A percentile compares a stretch with the other conserved stretches of the same genome.
Conservation (phyloP, 2,113 vertebrate species). For the Oncorhynchus mykiss region DNA sequence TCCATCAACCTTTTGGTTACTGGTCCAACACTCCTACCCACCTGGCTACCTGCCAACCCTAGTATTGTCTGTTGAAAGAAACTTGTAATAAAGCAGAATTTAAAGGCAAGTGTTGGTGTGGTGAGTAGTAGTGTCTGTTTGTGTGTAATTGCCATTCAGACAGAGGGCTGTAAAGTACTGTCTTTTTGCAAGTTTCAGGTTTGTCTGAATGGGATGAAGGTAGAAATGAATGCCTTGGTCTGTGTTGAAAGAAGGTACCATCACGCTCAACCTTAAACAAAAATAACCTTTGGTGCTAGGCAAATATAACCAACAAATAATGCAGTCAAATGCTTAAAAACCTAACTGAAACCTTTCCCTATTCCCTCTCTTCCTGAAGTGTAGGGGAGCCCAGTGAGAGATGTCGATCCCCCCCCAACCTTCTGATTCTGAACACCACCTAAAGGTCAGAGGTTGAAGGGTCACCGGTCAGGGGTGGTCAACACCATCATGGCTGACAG, state of each 20-base stretch:
- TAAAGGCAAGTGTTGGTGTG: slow-evolving; percentile 3
- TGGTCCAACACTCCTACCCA: no score
- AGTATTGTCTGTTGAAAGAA: not conserved
- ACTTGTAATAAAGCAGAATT: slow-evolving; percentile 15
- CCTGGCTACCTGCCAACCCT: no score
- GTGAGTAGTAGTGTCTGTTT: slow-evolving; percentile 15
- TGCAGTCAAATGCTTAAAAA: not conserved
- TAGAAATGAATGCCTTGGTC: not conserved
- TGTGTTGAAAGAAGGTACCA: not conserved
- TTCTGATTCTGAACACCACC: slow-evolving; percentile 71
- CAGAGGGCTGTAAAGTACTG: no score
- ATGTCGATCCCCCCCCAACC: slow-evolving; percentile 77
- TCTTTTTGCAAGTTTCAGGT: no score
- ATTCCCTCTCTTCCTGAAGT: slow-evolving; percentile 33
- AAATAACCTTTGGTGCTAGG: no score
- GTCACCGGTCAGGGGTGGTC: slow-evolving; percentile 10
- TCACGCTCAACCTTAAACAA: no score
- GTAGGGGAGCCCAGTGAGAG: slow-evolving; percentile 45
- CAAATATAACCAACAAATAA: no score
- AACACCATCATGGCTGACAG: slow-evolving; percentile 86
- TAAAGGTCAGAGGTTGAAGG: no score
- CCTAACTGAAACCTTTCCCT: not conserved
- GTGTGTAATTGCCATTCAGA: not conserved
- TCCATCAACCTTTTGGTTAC: no score
- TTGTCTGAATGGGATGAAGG: no score